phyloP scores from a whole-genome alignment of 1,140 invertebrate genomes.

The Plectus sambesii region DNA sequence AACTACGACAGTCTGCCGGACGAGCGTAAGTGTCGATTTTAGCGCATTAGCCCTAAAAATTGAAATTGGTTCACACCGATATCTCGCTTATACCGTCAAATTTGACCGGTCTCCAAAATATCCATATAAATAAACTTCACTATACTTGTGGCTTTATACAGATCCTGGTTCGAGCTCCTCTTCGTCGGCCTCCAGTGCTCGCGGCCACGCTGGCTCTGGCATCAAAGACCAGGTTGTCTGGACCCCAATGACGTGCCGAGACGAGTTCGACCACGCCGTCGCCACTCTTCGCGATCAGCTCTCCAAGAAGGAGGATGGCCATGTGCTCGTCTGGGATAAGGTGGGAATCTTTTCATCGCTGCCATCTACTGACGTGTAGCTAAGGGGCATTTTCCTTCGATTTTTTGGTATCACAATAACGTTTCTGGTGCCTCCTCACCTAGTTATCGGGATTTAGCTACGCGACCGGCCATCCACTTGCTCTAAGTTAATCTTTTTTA shows the following conservation, averaged over 20 bases:
- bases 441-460: no score
- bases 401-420: no score
- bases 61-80: no score
- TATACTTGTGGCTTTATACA: neutral
- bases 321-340: conserved; percentile 88
- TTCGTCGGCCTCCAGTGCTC: conserved; percentile 44
- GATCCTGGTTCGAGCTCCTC: conserved; percentile 54
- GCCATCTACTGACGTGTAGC: no score
- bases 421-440: no score
- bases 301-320: conserved; percentile 46
- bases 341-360: no score
- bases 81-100: no score
- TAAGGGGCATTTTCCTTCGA: no score
- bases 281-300: conserved; percentile 56
- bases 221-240: conserved; percentile 67
- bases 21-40: conserved; percentile 7
- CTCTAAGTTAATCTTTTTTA: no score
- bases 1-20: conserved; percentile 46
- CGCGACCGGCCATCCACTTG: no score
- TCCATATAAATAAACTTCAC: no score
- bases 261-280: conserved; percentile 65
- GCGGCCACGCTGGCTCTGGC: conserved; percentile 39
- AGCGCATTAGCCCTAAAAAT: conserved; percentile 4
- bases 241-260: conserved; percentile 62
- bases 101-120: no score